Evolutionary conservation across 2,888 invertebrate genomes (phyloP), one percentile per base, ranked within the genome.

Genomic region (Sthenelais limicola): DNA sequence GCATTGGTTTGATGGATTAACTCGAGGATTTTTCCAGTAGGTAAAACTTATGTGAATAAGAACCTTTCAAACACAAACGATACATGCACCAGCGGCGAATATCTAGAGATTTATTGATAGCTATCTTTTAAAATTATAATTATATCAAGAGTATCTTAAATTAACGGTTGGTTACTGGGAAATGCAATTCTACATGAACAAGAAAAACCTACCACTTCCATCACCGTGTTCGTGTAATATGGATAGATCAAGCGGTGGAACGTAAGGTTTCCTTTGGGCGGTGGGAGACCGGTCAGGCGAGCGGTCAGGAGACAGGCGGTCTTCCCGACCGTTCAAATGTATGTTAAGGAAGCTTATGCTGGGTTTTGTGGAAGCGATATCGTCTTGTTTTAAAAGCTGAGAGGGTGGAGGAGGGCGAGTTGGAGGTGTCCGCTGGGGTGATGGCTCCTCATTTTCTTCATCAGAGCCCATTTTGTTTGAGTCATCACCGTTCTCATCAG

Each of bases 321-420:
- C 92, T 81, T 92, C 92, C 72, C 91, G 90, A 81, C 92, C 92
- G 72, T 92, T 91, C 78, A 90, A 90, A 72, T 77, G 78, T 33
- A 82, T 77, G 66, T 83, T 80, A 9, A 83, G 76, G 76, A 83
- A 83, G 24, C 79, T 78, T n/a, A 83, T 80, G 33, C 81, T 82
- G 26, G 74, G 74, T 32, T 74, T 74, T 21, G 71, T 43, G 38
- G 62, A 12, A 2, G 68, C 76, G 32, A 77, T 75, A 30, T 78
- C 77, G 26, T 77, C 73, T 21, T 76, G 74, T 5, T 77, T 76
- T 33, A 75, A 54, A 1, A 28, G 32, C 52, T n/a, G 52, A n/a
- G n/a, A 5, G 52, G 52, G 52, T 52, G 52, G 15, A 12, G 1
- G 71, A 52, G 26, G 49, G 51, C 47, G 52, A 66, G n/a, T 38